phyloP scores from a whole-genome alignment of 2,113 vertebrate genomes.

The Stegostoma tigrinum region DNA sequence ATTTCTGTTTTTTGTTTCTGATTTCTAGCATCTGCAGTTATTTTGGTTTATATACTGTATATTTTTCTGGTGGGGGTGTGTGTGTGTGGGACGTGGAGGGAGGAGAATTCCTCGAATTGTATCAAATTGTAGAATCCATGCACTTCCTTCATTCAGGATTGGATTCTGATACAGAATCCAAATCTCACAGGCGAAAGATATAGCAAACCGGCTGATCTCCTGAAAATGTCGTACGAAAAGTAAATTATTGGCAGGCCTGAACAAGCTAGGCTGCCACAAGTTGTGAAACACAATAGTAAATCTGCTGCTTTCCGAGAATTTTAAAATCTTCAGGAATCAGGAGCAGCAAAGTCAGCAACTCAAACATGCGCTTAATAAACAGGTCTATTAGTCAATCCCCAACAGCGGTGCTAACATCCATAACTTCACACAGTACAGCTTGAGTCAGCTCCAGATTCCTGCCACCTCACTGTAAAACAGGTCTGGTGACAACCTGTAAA shows the following conservation, averaged over 20 bases:
- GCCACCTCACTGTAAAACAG: not conserved
- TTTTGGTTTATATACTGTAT: too few relatives aligned
- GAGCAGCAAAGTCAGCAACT: not conserved
- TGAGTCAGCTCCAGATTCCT: not conserved
- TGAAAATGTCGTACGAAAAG: not conserved
- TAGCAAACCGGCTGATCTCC: too few relatives aligned
- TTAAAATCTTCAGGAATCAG: not conserved
- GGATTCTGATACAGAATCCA: not conserved
- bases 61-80: not conserved
- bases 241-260: not conserved
- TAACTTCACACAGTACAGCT: not conserved
- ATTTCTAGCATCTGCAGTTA: too few relatives aligned
- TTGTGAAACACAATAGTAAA: not conserved
- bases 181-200: not conserved
- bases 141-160: not conserved
- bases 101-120: not conserved
- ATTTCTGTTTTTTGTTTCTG: too few relatives aligned
- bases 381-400: not conserved
- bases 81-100: too few relatives aligned
- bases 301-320: not conserved
- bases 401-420: not conserved
- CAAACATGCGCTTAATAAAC: not conserved
- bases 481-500: not conserved
- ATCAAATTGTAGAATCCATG: not conserved
- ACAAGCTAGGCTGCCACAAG: not conserved